Base-by-base conservation (phyloP, 2,113 vertebrate genomes). In the Protomyctophum bolini region DNA sequence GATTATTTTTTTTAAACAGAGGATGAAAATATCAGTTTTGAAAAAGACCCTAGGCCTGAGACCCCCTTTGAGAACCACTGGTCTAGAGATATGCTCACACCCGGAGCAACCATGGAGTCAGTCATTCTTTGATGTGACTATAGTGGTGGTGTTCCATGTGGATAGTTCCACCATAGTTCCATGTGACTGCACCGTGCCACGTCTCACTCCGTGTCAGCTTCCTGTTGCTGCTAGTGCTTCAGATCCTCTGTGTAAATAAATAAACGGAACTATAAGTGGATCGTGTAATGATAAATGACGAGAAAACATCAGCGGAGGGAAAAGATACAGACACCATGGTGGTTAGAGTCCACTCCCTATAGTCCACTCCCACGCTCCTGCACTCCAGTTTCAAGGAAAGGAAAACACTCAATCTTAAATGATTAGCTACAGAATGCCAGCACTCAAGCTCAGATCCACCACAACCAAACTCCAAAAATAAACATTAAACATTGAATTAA, bases 361-460 rank as follows among this genome's bases (percentile, higher is more conserved):
- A 69, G 67, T 11, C 63, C 33, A 68, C 66, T 85, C 87, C 77
- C 71, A 85, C 78, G 72, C 75, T 66, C 68, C n/a, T 1, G 55
- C 8, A 10, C n/a, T 9, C 57, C 0, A 6, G 68, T 55, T 55
- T 6, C 11, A 64, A 72, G 48, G 41, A 51, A 63, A 33, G 45
- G 59, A 73, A 48, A 6, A 8, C 29, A 63, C 59, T 60, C 49
- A 66, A 57, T 58, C 65, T 62, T 10, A 51, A 51, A 4, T 73
- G 51, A 67, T 66, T 48, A 29, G 62, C 70, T 70, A 11, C 48
- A 45, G 29, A 0, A 0, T 41, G 33, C 33, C 5, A 49, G 33
- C 1, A 10, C 59, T 66, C 54, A 57, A 60, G 69, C 64, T 56
- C 68, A 77, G 60, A 73, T 50, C 29, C 0, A 72, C 29, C 0